A percentile compares a stretch with the other conserved stretches of the same genome.
Evolutionary conservation across 2,113 vertebrate species (phyloP).

Genomic region (Crotalus helleri): DNA sequence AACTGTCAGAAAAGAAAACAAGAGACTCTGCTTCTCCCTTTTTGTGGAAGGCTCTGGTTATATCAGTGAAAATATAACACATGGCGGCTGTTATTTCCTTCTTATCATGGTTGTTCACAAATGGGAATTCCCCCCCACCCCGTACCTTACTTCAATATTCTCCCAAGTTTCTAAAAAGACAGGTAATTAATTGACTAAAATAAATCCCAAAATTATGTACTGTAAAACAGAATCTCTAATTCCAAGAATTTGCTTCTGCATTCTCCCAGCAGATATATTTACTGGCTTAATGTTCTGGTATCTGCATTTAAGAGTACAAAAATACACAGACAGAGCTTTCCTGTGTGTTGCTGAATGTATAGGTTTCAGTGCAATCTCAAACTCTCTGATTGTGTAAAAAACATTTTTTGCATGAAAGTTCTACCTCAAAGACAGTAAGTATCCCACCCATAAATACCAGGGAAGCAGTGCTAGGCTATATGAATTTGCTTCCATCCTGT

Average conservation of each 20-base stretch:
- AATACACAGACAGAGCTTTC: neutral
- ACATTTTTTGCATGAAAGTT: neutral
- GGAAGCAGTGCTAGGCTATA: neutral
- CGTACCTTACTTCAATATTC: rapidly evolving
- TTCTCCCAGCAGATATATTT: neutral
- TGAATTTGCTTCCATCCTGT: neutral
- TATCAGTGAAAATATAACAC: neutral
- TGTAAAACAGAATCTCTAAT: neutral
- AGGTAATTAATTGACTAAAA: neutral
- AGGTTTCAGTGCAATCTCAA: neutral
- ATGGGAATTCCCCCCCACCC: slow-evolving; percentile 17
- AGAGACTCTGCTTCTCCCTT: neutral
- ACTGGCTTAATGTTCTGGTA: neutral
- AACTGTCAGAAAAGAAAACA: slow-evolving; percentile 35
- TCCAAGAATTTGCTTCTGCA: neutral
- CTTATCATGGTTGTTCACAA: neutral
- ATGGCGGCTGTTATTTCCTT: neutral
- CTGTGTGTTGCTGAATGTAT: neutral
- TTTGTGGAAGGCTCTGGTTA: slow-evolving; percentile 18
- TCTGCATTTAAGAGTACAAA: neutral
- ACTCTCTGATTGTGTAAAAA: neutral
- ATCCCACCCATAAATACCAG: neutral
- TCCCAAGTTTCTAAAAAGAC: neutral
- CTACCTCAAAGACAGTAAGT: neutral
- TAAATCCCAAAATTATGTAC: rapidly evolving